Evolutionary conservation across 2,888 invertebrate genomes (phyloP), one percentile per base, ranked within the genome.

Genomic region (Troides oblongomaculatus): DNA sequence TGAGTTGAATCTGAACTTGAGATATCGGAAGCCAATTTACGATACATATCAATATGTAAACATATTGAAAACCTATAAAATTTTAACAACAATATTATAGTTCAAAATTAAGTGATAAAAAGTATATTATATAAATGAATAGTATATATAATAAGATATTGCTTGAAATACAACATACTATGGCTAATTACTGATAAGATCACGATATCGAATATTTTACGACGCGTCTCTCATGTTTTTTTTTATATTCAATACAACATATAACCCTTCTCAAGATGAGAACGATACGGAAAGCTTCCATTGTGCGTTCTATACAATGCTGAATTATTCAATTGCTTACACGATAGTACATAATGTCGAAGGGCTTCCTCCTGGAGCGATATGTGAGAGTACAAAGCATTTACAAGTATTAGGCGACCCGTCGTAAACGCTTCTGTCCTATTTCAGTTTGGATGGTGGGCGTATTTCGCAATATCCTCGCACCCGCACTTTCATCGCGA

Each of bases 281-380:
- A 67, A 70, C 69, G 71, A 73, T 71, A 74, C 70, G 64, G 71
- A 70, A 66, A 75, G 43, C 74, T 74, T 72, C 78, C 71, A 82
- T 82, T 82, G 80, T 83, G 80, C 79, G 30, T 79, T 79, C 78
- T 76, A 76, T 76, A 78, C 74, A 73, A 74, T 77, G 75, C 75
- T 82, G 81, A 81, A 83, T 83, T 84, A 84, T 84, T 84, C 83
- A 84, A 83, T 84, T 81, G 83, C 77, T 77, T 78, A 78, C 78
- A 77, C 76, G 76, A 75, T 80, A 75, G 74, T 78, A 74, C 77
- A 79, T 77, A 75, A 74, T 70, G 69, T 72, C 71, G 67, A 72
- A 71, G 72, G 74, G 72, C 66, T 75, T 75, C 72, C 73, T 75
- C 74, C 74, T 73, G 75, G 73, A 76, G 66, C 73, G 76, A 75